phyloP scores from a whole-genome alignment of 2,888 invertebrate genomes.

The Pantelozetes paolii region DNA sequence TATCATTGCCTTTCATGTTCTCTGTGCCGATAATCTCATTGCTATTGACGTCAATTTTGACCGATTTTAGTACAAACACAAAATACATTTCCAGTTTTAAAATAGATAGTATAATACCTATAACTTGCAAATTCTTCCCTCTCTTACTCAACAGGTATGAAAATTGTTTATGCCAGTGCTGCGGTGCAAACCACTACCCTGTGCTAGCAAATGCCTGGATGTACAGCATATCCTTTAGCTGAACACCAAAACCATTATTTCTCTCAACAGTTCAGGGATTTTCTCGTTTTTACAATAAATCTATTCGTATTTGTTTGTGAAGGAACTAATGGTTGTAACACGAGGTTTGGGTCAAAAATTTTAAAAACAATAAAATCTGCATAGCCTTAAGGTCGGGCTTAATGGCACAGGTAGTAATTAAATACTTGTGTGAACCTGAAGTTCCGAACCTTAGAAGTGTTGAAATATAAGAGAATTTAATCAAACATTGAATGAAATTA shows the following conservation, averaged over 20 bases:
- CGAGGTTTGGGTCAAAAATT: not conserved
- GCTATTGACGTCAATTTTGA: conserved; percentile 44
- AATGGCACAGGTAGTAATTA: not conserved
- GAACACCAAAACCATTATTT: not conserved
- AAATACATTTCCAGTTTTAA: conserved; percentile 42
- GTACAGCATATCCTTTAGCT: not conserved
- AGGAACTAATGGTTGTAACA: not conserved
- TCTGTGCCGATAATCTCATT: conserved; percentile 36
- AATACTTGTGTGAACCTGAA: too few relatives aligned
- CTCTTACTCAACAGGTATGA: not conserved
- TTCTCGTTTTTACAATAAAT: not conserved
- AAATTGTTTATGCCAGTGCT: not conserved
- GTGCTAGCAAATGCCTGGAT: not conserved
- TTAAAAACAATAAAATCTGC: not conserved
- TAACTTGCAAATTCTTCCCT: conserved; percentile 8
- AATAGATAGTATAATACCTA: too few relatives aligned
- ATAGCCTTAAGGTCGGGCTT: not conserved
- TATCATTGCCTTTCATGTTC: conserved; percentile 7
- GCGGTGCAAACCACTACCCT: not conserved
- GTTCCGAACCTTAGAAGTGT: too few relatives aligned
- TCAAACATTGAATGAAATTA: too few relatives aligned
- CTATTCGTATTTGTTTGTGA: not conserved
- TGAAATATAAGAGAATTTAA: too few relatives aligned
- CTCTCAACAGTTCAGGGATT: not conserved
- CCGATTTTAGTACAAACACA: conserved; percentile 42